Conservation (phyloP, 1,140 invertebrate species). For the Maconellicoccus hirsutus region DNA sequence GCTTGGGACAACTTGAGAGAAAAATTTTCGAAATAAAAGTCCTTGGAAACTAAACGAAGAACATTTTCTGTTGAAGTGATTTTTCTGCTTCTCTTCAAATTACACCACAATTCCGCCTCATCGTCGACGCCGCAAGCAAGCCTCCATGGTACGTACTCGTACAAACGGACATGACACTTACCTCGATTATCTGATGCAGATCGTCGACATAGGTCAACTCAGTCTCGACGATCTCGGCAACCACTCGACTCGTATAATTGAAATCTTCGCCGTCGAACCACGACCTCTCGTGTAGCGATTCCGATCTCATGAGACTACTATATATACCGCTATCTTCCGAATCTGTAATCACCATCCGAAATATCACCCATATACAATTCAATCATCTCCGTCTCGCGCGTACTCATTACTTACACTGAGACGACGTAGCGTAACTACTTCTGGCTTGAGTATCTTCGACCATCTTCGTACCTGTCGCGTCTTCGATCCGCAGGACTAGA, state of each 20-base stretch:
- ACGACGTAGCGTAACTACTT: slow-evolving; percentile 9
- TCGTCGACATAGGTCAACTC: slow-evolving; percentile 84
- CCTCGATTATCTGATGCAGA: slow-evolving; percentile 80
- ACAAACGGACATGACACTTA: too few species aligned
- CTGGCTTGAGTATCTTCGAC: background rate
- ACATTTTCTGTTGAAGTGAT: too few species aligned
- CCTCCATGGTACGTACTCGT: too few species aligned
- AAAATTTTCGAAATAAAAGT: too few species aligned
- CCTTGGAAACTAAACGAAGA: too few species aligned
- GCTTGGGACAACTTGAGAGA: too few species aligned
- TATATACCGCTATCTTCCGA: slow-evolving; percentile 45
- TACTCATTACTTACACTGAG: slow-evolving; percentile 22
- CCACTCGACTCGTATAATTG: slow-evolving; percentile 70
- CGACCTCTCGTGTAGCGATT: slow-evolving; percentile 30
- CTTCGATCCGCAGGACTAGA: background rate
- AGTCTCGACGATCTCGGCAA: slow-evolving; percentile 87
- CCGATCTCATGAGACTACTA: slow-evolving; percentile 43
- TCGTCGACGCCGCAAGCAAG: too few species aligned
- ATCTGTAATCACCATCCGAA: slow-evolving; percentile 32
- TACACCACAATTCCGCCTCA: too few species aligned
- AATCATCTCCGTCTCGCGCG: background rate
- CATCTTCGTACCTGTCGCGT: background rate
- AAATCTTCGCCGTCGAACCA: slow-evolving; percentile 50
- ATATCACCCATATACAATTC: background rate
- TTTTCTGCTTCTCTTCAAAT: too few species aligned